Conservation (phyloP, 2,113 vertebrate species). For the human (Homo sapiens) region DNA sequence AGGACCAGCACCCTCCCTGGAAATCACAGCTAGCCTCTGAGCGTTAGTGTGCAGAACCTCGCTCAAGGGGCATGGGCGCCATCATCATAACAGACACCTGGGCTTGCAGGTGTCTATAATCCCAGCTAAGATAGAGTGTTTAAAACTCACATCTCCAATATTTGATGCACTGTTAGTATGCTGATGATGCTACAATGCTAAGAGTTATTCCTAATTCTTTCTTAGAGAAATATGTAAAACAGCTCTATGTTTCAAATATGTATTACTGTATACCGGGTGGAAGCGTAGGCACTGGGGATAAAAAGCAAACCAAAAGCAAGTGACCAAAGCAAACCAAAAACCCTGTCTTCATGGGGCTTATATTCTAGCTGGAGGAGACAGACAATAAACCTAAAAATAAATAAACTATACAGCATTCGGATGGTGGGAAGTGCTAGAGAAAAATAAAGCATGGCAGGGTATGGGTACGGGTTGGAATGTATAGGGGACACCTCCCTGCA, state of each 20-base stretch:
- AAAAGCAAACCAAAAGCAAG: neutral
- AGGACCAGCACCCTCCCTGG: neutral
- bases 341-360: neutral
- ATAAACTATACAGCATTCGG: neutral
- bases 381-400: neutral
- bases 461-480: neutral
- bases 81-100: neutral
- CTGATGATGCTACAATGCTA: neutral
- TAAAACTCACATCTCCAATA: neutral
- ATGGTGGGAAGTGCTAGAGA: neutral
- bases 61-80: neutral
- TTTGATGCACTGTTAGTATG: neutral
- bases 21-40: neutral
- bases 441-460: neutral
- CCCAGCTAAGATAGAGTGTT: neutral
- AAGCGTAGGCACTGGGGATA: neutral
- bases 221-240: neutral
- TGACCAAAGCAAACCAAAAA: neutral
- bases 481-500: accelerated
- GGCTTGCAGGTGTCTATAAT: neutral
- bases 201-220: neutral
- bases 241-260: neutral
- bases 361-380: neutral
- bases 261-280: neutral
- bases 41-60: no score